phyloP scores from a whole-genome alignment of 2,113 vertebrate genomes.

The Falco punctatus region DNA sequence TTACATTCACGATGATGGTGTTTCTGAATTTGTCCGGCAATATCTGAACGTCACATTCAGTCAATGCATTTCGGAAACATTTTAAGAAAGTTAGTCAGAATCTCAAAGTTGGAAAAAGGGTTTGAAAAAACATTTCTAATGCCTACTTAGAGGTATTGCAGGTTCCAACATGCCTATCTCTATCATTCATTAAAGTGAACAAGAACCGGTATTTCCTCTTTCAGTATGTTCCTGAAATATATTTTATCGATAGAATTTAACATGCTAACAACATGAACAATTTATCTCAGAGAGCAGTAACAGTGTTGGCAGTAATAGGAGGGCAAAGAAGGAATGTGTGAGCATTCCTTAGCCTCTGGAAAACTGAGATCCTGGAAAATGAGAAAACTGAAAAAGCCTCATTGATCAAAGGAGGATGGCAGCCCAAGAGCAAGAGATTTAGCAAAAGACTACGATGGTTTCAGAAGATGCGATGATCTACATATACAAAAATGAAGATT shows the following conservation, averaged over 20 bases:
- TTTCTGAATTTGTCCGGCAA: background rate
- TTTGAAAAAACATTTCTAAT: background rate
- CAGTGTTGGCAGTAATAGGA: background rate
- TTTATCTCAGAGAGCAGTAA: background rate
- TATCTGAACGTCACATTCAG: background rate
- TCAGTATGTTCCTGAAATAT: background rate
- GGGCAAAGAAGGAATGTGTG: background rate
- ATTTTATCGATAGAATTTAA: background rate
- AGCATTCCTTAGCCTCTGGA: background rate
- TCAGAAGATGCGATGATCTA: background rate
- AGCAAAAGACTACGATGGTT: background rate
- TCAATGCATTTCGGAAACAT: background rate
- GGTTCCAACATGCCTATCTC: background rate
- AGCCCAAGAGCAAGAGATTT: background rate
- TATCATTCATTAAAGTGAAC: background rate
- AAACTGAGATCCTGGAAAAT: background rate
- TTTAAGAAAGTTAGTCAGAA: background rate
- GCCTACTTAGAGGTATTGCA: background rate
- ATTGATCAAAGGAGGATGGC: background rate
- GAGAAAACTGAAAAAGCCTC: background rate
- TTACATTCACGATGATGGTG: background rate
- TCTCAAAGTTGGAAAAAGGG: background rate
- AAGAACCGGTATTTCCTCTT: background rate
- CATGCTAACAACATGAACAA: background rate
- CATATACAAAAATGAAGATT: background rate